Evolutionary conservation across 2,113 vertebrate species (phyloP).

Genomic region (Phycodurus eques): DNA sequence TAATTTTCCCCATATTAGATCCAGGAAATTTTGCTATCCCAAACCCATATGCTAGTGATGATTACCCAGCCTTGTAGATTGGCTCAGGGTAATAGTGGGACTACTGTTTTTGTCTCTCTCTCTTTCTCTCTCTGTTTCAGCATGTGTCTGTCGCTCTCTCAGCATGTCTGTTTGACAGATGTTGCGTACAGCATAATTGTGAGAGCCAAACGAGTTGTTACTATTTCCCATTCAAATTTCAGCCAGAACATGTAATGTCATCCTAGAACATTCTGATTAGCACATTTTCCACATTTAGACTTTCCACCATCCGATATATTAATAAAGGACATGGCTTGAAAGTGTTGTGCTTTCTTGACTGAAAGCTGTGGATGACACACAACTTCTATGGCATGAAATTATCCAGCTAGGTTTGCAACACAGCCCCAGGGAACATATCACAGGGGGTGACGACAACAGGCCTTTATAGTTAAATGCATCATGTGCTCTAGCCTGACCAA

Average conservation of each 20-base stretch:
- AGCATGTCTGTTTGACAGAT: neutral
- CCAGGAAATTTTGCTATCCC: neutral
- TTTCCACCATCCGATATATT: neutral
- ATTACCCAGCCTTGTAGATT: conserved; percentile 18
- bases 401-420: conserved; percentile 24
- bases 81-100: conserved; percentile 27
- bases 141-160: too few species aligned
- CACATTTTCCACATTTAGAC: conserved; percentile 3
- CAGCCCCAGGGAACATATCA: conserved; percentile 14
- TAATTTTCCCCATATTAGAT: neutral
- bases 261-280: conserved; percentile 25
- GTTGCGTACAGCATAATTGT: conserved; percentile 1
- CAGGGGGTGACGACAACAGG: conserved; percentile 39
- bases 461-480: conserved; percentile 39
- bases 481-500: conserved; percentile 42
- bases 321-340: conserved; percentile 15
- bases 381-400: conserved; percentile 49
- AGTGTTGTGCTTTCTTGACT: conserved; percentile 8
- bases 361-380: conserved; percentile 38
- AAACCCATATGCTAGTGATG: conserved; percentile 8
- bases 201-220: conserved; percentile 28
- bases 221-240: conserved; percentile 45
- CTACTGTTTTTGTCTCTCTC: conserved; percentile 13
- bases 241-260: conserved; percentile 4
- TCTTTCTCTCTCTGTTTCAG: neutral